Percentiles rank a stretch among this genome's conserved stretches.
These are phyloP conservation scores for Brachionus plicatilis DNA, from an alignment of 1,140 invertebrate species.

Conservation along the genomic window DNA sequence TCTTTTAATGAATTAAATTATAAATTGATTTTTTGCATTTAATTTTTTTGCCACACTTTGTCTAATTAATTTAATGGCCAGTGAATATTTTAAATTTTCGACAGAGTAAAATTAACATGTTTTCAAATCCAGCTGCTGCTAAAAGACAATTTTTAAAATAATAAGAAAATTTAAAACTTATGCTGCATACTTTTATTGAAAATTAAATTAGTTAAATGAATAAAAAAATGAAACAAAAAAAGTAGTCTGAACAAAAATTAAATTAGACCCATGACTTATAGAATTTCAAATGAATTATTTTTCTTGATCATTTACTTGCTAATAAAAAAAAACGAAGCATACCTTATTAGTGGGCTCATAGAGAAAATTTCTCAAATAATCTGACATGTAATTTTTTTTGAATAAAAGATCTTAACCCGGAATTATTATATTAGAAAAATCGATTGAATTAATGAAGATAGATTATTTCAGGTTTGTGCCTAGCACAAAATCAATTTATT, in stretches of 20 bases:
- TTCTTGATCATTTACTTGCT: neutral
- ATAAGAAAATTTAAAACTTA: no score
- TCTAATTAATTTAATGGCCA: no score
- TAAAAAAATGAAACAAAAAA: neutral
- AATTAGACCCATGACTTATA: neutral
- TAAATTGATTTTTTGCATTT: neutral
- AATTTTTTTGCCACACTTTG: neutral
- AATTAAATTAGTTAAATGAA: neutral
- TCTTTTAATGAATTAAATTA: neutral
- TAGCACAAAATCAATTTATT: neutral
- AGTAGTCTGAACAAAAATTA: neutral
- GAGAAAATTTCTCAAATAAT: neutral
- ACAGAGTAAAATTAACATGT: no score
- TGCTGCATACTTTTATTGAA: no score
- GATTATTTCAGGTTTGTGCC: neutral
- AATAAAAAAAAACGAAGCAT: neutral
- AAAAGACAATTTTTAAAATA: no score
- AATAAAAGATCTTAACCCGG: neutral
- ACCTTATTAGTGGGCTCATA: neutral
- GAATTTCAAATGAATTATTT: neutral
- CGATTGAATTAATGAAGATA: neutral
- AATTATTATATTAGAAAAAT: neutral
- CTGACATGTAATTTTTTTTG: neutral
- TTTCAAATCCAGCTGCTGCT: no score
- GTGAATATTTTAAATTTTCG: no score